These are phyloP conservation scores for Oceanodroma tethys DNA, from an alignment of 2,113 vertebrate species.

Conservation along the genomic window DNA sequence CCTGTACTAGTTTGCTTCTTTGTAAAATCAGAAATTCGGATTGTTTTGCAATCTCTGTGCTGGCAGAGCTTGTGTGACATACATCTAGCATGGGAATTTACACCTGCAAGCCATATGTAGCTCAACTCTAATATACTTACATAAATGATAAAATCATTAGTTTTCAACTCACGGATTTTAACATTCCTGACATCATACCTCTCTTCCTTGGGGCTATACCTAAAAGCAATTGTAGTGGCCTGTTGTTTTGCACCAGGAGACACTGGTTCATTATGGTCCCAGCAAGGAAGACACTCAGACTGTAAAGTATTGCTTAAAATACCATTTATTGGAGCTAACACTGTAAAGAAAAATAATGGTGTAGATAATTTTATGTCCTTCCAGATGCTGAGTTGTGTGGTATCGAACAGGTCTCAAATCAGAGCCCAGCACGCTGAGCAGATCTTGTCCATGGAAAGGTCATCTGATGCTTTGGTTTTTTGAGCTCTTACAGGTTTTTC, in stretches of 20 bases:
- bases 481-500: neutral
- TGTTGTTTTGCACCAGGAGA: neutral
- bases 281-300: neutral
- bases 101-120: neutral
- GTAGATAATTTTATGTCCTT: neutral
- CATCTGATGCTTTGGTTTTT: neutral
- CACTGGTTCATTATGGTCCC: neutral
- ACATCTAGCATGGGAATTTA: accelerated
- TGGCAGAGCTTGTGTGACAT: neutral
- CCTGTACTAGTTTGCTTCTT: neutral
- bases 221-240: neutral
- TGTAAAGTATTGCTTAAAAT: neutral
- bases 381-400: neutral
- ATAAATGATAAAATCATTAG: neutral
- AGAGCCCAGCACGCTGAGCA: neutral
- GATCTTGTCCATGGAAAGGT: neutral
- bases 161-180: neutral
- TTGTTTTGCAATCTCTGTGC: neutral
- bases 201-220: neutral
- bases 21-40: neutral
- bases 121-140: neutral
- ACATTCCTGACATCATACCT: neutral
- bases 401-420: neutral
- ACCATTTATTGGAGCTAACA: neutral
- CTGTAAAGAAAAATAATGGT: neutral